Percentiles rank a stretch among this genome's conserved stretches.
phyloP scores from a whole-genome alignment of 1,140 invertebrate genomes.

The Macrobrachium nipponense region DNA sequence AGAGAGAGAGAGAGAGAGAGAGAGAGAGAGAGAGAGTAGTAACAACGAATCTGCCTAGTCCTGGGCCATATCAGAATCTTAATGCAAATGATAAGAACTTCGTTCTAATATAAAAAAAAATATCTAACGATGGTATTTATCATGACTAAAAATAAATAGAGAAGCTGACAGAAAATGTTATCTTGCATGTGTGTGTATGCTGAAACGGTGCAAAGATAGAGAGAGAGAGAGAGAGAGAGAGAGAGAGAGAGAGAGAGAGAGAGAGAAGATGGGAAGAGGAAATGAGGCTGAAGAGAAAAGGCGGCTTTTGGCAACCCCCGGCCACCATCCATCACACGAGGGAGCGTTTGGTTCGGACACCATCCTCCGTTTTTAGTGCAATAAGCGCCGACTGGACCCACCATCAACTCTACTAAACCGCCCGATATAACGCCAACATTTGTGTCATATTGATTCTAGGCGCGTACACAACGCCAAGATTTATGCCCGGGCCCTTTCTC shows the following conservation, averaged over 20 bases:
- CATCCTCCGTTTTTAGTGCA: conserved; percentile 49
- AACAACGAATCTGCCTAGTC: too few species aligned
- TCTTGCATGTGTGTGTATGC: background rate
- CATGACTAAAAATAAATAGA: background rate
- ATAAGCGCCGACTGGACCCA: conserved; percentile 49
- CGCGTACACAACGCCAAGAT: background rate
- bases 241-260: background rate
- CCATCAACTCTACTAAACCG: conserved; percentile 52
- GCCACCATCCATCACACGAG: conserved; percentile 43
- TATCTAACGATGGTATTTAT: too few species aligned
- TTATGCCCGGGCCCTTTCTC: conserved; percentile 6
- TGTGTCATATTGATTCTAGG: conserved; percentile 49
- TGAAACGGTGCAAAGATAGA: background rate
- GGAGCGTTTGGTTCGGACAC: conserved; percentile 45
- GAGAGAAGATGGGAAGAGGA: background rate
- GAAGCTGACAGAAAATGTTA: background rate
- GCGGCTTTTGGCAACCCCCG: background rate
- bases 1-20: conserved; percentile 37
- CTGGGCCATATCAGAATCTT: too few species aligned
- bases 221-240: too few species aligned
- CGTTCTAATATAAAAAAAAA: too few species aligned
- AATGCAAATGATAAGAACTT: too few species aligned
- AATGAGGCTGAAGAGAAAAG: background rate
- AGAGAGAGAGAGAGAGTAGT: conserved; percentile 20
- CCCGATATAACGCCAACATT: conserved; percentile 49